phyloP scores from a whole-genome alignment of 2,888 invertebrate genomes.

The Ophioninae sp. region DNA sequence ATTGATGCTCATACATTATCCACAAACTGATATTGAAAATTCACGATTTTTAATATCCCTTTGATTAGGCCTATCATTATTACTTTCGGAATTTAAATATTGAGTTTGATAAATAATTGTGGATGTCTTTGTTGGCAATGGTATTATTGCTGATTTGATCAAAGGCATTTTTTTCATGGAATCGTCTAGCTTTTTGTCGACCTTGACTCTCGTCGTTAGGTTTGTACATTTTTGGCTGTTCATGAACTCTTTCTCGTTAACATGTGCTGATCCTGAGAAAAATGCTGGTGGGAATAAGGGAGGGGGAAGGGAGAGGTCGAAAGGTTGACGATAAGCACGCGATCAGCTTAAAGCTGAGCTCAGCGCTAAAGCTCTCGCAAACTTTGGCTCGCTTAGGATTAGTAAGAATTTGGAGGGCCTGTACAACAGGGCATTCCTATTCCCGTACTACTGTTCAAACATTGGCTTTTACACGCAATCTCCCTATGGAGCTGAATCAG shows the following conservation, averaged over 20 bases:
- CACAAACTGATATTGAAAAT: neutral
- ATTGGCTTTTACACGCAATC: neutral
- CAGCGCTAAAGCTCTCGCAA: constrained; percentile 34
- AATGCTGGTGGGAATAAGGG: neutral
- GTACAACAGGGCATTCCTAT: neutral
- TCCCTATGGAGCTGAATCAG: neutral
- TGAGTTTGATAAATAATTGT: neutral
- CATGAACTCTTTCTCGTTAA: constrained; percentile 35
- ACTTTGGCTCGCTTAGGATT: constrained; percentile 28
- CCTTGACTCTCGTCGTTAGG: constrained; percentile 39
- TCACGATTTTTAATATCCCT: neutral
- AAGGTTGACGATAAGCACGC: constrained; percentile 40
- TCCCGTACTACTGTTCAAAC: constrained; percentile 3
- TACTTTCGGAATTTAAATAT: neutral
- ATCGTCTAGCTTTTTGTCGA: constrained; percentile 33
- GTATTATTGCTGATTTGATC: neutral
- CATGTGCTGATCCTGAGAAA: neutral
- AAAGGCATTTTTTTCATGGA: neutral
- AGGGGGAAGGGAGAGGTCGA: constrained; percentile 1
- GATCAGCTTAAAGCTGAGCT: constrained; percentile 28
- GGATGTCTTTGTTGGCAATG: neutral
- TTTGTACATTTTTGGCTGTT: constrained; percentile 12
- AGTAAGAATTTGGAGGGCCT: constrained; percentile 16
- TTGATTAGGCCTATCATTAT: neutral
- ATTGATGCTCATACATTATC: neutral